Base-by-base conservation (phyloP, 1,140 invertebrate species). In the Drosophila bocki region DNA sequence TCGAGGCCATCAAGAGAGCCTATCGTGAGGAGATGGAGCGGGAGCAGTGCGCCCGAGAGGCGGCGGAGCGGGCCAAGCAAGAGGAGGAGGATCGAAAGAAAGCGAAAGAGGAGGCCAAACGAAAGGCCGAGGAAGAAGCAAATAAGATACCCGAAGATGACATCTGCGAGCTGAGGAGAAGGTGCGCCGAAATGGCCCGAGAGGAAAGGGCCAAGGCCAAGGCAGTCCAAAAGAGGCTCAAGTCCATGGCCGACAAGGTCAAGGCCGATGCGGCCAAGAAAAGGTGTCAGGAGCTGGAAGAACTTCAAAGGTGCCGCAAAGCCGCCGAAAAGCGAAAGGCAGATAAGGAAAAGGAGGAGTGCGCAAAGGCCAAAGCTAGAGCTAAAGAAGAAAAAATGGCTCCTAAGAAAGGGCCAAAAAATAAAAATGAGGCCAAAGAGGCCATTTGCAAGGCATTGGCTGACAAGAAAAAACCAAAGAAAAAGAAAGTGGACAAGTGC, bases 1-100 rank as follows among this genome's bases (percentile, higher is more conserved):
- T 70, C 12, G 63, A 70, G 39, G 67, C 62, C 7, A 68, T 70
- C 13, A 70, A 56, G 9, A 12, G 29, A 45, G 67, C 67, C 15
- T 56, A 22, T 9, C 67, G 17, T 11, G 48, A 67, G 22, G 11
- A 56, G 22, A 5, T 22, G 13, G 22, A 68, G 3, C 64, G 39
- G 11, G 33, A 70, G 42, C 39, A 41, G n/a, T 70, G 67, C 41
- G 67, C 63, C 13, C 42, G 64, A 1, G 29, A 45, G 22, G 48
- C 39, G 0, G 41, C 5, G 15, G 48, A 45, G 15, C 26, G 33
- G 3, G n/a, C 47, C 7, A 68, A 45, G 22, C n/a, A 7, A 26
- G 63, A 26, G 7, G 67, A 70, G 26, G 67, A 68, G 50, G 47
- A 44, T 19, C 29, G 32, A 13, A 67, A 29, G 13, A n/a, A 15